Conservation (phyloP, 2,797 vertebrate genomes). For the Cheirogaleus major region DNA sequence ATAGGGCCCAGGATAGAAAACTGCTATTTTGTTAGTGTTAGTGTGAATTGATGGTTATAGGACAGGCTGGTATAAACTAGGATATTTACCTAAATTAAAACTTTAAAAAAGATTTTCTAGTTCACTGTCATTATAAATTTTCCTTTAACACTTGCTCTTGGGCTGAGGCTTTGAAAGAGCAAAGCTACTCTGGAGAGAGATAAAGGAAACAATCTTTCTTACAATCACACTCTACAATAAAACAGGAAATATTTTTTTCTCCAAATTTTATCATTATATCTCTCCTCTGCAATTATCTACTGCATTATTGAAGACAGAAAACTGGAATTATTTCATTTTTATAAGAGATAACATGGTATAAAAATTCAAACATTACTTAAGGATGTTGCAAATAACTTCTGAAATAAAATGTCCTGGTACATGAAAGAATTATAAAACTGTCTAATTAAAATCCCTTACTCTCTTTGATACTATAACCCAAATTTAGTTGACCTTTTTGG, state of each 20-base stretch:
- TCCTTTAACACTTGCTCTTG: not conserved
- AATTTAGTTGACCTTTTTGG: constrained; percentile 6
- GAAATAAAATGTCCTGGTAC: not conserved
- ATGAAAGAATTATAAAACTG: not conserved
- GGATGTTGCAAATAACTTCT: not conserved
- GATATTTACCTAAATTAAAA: not conserved
- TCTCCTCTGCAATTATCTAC: not conserved
- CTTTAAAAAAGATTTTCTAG: not conserved
- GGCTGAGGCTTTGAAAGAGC: not conserved
- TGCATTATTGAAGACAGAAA: not conserved
- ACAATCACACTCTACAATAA: not conserved
- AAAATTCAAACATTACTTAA: not conserved
- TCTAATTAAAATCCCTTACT: not conserved
- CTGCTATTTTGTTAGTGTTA: not conserved
- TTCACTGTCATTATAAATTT: not conserved
- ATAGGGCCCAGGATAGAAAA: not conserved
- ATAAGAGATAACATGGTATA: not conserved
- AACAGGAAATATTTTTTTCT: not conserved
- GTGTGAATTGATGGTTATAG: not conserved
- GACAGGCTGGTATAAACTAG: not conserved
- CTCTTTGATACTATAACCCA: not conserved
- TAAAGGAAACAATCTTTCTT: not conserved
- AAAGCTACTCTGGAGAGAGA: not conserved
- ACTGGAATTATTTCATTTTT: not conserved
- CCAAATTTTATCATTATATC: not conserved